These are phyloP conservation scores for Pteropus alecto DNA, from an alignment of 2,113 vertebrate genomes.

Conservation along the genomic window DNA sequence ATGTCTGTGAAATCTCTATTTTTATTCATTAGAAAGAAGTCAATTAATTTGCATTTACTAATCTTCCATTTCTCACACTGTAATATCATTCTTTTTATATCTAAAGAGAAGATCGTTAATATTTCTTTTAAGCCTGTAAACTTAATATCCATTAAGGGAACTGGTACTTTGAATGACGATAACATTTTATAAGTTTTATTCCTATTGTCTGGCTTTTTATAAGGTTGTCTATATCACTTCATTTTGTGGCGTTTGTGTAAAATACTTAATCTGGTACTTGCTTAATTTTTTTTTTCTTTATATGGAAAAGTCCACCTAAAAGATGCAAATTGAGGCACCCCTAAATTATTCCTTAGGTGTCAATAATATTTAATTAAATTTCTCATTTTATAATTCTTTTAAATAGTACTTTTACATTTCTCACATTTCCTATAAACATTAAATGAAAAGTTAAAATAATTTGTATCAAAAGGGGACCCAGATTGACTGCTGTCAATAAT, in stretches of 20 bases:
- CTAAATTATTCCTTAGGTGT: constrained; percentile 1
- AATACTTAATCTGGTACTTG: not conserved
- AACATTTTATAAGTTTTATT: constrained; percentile 63
- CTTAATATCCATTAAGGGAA: constrained; percentile 57
- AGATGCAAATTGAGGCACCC: not conserved
- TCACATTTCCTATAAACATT: constrained; percentile 25
- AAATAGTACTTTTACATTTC: constrained; percentile 20
- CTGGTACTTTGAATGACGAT: constrained; percentile 61
- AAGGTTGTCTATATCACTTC: constrained; percentile 51
- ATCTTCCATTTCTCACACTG: constrained; percentile 48
- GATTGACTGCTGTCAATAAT: not conserved
- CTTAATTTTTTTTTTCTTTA: constrained; percentile 29
- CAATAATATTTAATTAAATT: constrained; percentile 43
- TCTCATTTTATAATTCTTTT: not conserved
- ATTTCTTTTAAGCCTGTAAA: constrained; percentile 67
- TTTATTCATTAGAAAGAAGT: constrained; percentile 70
- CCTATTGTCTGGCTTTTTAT: constrained; percentile 39
- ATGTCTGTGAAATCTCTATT: constrained; percentile 64
- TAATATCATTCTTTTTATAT: constrained; percentile 63
- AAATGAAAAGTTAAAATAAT: constrained; percentile 40
- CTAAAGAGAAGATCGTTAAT: constrained; percentile 67
- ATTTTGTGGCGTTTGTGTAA: constrained; percentile 52
- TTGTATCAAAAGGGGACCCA: not conserved
- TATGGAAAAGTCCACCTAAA: not conserved
- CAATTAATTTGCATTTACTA: constrained; percentile 74